These are phyloP conservation scores for Neoseiulus cucumeris DNA, from an alignment of 1,140 invertebrate species.

Conservation along the genomic window DNA sequence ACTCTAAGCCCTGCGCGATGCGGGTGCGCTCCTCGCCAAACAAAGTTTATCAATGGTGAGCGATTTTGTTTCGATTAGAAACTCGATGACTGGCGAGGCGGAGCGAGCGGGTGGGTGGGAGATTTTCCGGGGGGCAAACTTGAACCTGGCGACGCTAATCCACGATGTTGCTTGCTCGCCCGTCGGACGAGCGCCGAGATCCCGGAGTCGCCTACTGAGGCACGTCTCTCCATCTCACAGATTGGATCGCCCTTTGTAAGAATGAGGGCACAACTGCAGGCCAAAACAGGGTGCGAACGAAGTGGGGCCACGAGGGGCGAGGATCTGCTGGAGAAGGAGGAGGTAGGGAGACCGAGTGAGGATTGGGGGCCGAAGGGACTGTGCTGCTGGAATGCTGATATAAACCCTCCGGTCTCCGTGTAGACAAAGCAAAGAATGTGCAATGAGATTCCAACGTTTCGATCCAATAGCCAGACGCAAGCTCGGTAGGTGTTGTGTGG, in stretches of 20 bases:
- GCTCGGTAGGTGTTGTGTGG: too few species aligned
- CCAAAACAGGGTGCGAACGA: not conserved
- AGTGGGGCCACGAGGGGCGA: not conserved
- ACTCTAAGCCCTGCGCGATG: too few species aligned
- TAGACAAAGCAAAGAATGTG: conserved; percentile 10
- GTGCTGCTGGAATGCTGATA: conserved; percentile 7
- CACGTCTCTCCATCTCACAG: not conserved
- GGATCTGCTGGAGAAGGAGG: not conserved
- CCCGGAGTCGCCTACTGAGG: not conserved
- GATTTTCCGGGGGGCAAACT: not conserved
- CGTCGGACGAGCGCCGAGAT: not conserved
- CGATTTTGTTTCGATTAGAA: too few species aligned
- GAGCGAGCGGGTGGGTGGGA: not conserved
- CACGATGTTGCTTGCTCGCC: not conserved
- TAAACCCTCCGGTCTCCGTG: not conserved
- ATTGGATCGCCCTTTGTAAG: not conserved
- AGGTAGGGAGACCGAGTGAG: not conserved
- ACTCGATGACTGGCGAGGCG: not conserved
- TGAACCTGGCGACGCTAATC: not conserved
- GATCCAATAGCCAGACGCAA: not conserved
- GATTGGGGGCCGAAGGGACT: not conserved
- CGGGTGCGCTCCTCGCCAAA: too few species aligned
- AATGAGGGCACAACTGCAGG: not conserved
- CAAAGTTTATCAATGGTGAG: too few species aligned
- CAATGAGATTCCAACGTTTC: conserved; percentile 11